Percentiles rank a stretch among this genome's conserved stretches.
Evolutionary conservation across 2,797 vertebrate genomes (phyloP).

Genomic region (Anomalospiza imberbis): DNA sequence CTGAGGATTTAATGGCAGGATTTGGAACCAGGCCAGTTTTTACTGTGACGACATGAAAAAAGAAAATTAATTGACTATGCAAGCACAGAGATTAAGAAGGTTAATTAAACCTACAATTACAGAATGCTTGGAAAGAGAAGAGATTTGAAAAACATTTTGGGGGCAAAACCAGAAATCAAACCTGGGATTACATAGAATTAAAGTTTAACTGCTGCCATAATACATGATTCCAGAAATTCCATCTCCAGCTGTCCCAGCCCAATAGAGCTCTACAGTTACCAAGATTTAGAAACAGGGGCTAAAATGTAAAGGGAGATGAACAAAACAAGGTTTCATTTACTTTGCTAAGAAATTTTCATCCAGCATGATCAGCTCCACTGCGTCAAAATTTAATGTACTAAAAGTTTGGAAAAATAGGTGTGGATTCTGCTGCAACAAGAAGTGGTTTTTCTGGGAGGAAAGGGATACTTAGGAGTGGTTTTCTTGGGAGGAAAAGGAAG

Average conservation of each 20-base stretch:
- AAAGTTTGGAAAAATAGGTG: not conserved
- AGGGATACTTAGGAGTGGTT: not conserved
- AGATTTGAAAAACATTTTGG: constrained; percentile 11
- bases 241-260: not conserved
- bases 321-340: not conserved
- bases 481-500: not conserved
- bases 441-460: not conserved
- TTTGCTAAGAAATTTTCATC: not conserved
- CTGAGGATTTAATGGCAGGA: not conserved
- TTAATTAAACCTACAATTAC: constrained; percentile 53
- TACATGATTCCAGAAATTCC: not conserved
- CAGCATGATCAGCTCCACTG: not conserved
- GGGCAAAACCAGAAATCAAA: not conserved
- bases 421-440: not conserved
- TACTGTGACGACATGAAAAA: not conserved
- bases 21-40: constrained; percentile 24
- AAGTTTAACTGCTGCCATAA: not conserved
- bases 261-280: not conserved
- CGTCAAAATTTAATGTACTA: not conserved
- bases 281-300: not conserved
- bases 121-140: constrained; percentile 7
- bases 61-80: constrained; percentile 22
- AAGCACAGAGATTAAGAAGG: constrained; percentile 11
- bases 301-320: not conserved
- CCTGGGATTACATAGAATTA: not conserved